A percentile compares a stretch with the other conserved stretches of the same genome.
Evolutionary conservation across 2,888 invertebrate genomes (phyloP).

Genomic region (Drosophila bunnanda): DNA sequence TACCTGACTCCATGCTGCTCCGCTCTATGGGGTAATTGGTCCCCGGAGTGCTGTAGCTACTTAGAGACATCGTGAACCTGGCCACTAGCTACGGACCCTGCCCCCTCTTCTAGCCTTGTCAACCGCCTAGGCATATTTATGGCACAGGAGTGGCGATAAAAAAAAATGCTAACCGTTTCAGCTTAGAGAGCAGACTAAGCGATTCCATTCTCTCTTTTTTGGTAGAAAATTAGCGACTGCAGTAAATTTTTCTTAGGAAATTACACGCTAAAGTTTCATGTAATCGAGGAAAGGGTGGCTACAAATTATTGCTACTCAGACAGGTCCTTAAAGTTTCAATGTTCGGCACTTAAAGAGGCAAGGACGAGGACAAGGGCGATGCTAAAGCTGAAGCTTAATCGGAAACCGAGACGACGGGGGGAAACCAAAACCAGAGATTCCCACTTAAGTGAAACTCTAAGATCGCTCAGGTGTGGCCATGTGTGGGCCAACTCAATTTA

Average conservation of each 20-base stretch:
- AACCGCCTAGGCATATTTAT: constrained; percentile 72
- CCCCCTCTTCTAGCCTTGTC: constrained; percentile 38
- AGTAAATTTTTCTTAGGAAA: constrained; percentile 58
- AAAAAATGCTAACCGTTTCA: constrained; percentile 69
- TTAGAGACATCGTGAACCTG: constrained; percentile 70
- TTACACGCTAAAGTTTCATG: constrained; percentile 50
- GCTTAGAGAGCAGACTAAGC: constrained; percentile 38
- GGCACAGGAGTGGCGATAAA: constrained; percentile 65
- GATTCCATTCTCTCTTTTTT: constrained; percentile 10
- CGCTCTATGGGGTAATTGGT: constrained; percentile 67
- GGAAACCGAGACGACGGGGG: constrained; percentile 25
- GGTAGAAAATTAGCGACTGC: constrained; percentile 62
- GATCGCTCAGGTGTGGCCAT: constrained; percentile 58
- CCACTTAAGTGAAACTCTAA: constrained; percentile 41
- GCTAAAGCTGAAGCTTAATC: not conserved
- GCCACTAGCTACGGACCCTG: constrained; percentile 10
- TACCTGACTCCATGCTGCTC: constrained; percentile 55
- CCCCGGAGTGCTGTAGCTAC: constrained; percentile 75
- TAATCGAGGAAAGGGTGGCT: constrained; percentile 26
- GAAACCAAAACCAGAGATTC: constrained; percentile 32
- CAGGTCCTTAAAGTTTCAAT: constrained; percentile 53
- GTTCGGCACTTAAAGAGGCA: constrained; percentile 54
- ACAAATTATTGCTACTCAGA: constrained; percentile 53
- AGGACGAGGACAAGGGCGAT: not conserved
- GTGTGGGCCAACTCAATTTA: constrained; percentile 74